Conservation (phyloP, 2,113 vertebrate species). For the Chionis minor region DNA sequence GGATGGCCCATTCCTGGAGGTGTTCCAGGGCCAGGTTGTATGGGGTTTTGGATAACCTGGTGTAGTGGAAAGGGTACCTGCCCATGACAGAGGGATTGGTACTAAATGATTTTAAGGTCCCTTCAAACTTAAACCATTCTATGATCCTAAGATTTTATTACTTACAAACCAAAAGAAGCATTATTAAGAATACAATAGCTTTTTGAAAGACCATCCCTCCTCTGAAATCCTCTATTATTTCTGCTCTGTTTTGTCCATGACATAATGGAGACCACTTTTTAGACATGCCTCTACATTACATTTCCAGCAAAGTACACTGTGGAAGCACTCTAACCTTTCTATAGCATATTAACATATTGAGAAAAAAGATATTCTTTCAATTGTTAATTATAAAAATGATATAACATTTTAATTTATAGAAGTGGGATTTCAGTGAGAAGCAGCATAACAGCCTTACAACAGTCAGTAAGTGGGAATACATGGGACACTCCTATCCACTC, state of each 20-base stretch:
- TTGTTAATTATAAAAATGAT: not conserved
- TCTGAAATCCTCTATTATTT: not conserved
- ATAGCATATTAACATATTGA: not conserved
- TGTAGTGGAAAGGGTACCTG: not conserved
- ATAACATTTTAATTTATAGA: not conserved
- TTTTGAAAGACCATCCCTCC: not conserved
- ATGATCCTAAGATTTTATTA: too few species aligned
- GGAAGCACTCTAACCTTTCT: not conserved
- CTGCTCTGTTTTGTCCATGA: not conserved
- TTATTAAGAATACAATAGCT: not conserved
- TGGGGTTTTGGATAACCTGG: not conserved
- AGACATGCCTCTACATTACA: not conserved
- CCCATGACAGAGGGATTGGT: not conserved
- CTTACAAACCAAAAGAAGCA: not conserved
- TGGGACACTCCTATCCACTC: not conserved
- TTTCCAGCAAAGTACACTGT: not conserved
- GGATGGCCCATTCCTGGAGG: not conserved
- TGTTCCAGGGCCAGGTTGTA: not conserved
- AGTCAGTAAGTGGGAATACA: not conserved
- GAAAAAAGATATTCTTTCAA: not conserved
- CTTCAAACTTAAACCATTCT: not conserved
- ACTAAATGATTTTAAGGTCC: not conserved
- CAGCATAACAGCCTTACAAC: not conserved
- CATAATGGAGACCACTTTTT: not conserved
- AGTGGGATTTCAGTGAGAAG: not conserved